phyloP scores from a whole-genome alignment of 2,113 vertebrate genomes.

The Xiphophorus hellerii region DNA sequence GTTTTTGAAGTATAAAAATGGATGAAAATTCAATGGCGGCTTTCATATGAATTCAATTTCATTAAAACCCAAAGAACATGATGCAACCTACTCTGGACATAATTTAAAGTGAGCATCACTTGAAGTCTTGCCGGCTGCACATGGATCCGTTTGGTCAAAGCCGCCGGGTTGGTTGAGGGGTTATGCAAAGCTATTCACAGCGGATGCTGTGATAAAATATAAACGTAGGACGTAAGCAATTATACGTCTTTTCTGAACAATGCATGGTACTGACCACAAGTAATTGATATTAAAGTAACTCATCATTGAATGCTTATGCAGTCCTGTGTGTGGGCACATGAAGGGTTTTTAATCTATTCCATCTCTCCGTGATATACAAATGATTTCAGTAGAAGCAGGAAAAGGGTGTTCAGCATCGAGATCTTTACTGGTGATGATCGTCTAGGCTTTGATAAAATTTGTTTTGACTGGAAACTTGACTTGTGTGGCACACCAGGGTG shows the following conservation, averaged over 20 bases:
- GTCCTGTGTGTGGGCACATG: neutral
- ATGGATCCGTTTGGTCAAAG: neutral
- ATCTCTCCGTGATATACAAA: neutral
- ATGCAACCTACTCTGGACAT: too few species aligned
- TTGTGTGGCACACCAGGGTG: neutral
- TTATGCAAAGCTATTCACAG: neutral
- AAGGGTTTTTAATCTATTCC: neutral
- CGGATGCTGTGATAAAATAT: neutral
- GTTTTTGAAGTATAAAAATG: neutral
- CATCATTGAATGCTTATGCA: neutral
- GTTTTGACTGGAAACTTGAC: slow-evolving; percentile 1
- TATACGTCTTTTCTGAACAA: neutral
- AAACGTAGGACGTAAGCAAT: neutral
- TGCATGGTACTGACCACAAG: neutral
- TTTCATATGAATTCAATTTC: too few species aligned
- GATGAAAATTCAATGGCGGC: neutral
- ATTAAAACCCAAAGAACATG: neutral
- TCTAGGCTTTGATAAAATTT: neutral
- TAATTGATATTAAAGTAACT: slow-evolving; percentile 1
- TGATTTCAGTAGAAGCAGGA: too few species aligned
- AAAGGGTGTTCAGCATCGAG: too few species aligned
- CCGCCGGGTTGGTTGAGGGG: too few species aligned
- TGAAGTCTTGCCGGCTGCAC: neutral
- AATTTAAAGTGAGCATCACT: too few species aligned
- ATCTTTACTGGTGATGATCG: neutral